Conservation (phyloP, 2,113 vertebrate genomes). For the Aix galericulata region DNA sequence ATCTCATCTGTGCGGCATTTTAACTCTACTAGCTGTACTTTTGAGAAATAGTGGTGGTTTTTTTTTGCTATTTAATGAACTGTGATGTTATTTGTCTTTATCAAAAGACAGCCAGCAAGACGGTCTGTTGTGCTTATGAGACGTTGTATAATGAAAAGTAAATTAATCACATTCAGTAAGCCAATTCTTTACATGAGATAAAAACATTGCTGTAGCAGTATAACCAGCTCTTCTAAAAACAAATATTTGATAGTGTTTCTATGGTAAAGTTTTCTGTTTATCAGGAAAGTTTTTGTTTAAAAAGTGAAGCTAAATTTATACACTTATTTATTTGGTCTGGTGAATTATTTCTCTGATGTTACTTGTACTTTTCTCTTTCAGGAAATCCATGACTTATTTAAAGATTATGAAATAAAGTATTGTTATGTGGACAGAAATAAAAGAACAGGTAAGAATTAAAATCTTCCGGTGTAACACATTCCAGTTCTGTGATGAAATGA, state of each 20-base stretch:
- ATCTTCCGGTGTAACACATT: accelerated
- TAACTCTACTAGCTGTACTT: background rate
- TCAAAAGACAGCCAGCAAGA: background rate
- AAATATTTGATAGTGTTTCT: conserved; percentile 23
- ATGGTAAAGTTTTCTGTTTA: conserved; percentile 16
- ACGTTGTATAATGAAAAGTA: background rate
- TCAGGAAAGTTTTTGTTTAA: background rate
- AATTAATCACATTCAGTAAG: background rate
- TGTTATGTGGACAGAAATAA: conserved; percentile 99
- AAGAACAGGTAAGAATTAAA: conserved; percentile 88
- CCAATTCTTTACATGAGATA: background rate
- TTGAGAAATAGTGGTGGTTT: background rate
- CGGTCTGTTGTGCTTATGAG: background rate
- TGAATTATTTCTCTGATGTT: background rate
- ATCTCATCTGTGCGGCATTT: background rate
- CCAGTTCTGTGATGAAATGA: background rate
- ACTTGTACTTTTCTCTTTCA: conserved; percentile 64
- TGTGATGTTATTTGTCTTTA: conserved; percentile 4
- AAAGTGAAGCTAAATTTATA: background rate
- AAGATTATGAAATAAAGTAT: conserved; percentile 95
- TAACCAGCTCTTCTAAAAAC: background rate
- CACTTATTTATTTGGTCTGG: background rate
- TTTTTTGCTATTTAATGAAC: background rate
- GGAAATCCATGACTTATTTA: conserved; percentile 95
- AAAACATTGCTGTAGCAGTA: background rate